These are phyloP conservation scores for Eilema sororculum DNA, from an alignment of 2,888 invertebrate species.

Conservation along the genomic window DNA sequence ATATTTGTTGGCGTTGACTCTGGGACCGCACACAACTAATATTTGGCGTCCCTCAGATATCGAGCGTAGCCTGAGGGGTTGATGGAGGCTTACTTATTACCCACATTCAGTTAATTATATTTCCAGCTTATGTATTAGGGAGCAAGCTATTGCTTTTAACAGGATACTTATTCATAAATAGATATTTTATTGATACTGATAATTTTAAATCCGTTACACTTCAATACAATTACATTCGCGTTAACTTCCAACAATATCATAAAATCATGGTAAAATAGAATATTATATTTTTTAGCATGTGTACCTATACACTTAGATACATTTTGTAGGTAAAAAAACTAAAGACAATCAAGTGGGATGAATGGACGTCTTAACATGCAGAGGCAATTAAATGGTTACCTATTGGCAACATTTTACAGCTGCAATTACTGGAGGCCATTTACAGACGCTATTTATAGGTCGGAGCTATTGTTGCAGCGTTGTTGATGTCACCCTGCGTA, in stretches of 20 bases:
- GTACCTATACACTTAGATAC: background rate
- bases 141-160: no score
- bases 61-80: background rate
- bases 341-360: background rate
- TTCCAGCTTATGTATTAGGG: background rate
- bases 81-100: background rate
- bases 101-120: background rate
- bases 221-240: no score
- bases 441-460: slow-evolving; percentile 1
- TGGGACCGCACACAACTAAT: background rate
- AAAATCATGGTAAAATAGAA: no score
- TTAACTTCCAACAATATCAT: no score
- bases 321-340: background rate
- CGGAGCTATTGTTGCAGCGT: background rate
- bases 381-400: background rate
- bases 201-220: no score
- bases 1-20: background rate
- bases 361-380: background rate
- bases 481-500: background rate
- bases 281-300: no score
- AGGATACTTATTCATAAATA: no score
- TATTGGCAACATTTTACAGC: no score
- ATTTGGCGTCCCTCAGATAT: background rate
- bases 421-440: background rate
- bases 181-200: no score